Evolutionary conservation across 1,140 invertebrate genomes (phyloP), one percentile per base, ranked within the genome.

Genomic region (Macrotrachela quadricornifera): DNA sequence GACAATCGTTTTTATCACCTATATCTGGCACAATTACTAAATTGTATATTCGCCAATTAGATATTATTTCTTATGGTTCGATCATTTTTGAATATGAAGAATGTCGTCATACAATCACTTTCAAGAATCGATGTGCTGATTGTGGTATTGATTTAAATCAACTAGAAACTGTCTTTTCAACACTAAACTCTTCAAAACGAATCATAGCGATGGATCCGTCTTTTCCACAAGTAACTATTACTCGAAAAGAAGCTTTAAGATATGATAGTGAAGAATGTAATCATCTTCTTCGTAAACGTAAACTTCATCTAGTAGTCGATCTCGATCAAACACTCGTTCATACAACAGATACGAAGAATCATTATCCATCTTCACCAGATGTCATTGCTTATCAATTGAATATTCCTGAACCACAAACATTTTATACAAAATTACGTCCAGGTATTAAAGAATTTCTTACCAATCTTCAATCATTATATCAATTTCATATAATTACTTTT

Each of bases 291-390:
- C 77, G 76, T 58, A 78, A 82, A 61, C 75, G 79, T 46, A 95
- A 94, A 69, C 72, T 99, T 18, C 88, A 90, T 36, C 68, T 99
- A 2, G 74, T 99, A 9, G 90, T 97, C 11, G 94, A 99, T 77
- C 76, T 99, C 41, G 94, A 99, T 77, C 91, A 97, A 69, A 99
- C 92, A 1, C 73, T 99, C 30, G 86, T 99, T 62, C 94, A 99
- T 64, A 97, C 94, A 1, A 96, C 92, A 13, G 94, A 96, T 73
- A 4, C 21, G 2, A 2, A 2, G 3, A 30, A 30, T 30, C 8
- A 30, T 30, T 30, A 30, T 30, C 21, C 21, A 30, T 8, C 21
- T 4, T 30, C 21, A 30, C 21, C 2, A 4, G 21, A 30, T 30
- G 8, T 30, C 8, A 30, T 30, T 30, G 3, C 21, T 4, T 30